phyloP scores from a whole-genome alignment of 2,797 vertebrate species.

The Parotocinclus haroldoi region DNA sequence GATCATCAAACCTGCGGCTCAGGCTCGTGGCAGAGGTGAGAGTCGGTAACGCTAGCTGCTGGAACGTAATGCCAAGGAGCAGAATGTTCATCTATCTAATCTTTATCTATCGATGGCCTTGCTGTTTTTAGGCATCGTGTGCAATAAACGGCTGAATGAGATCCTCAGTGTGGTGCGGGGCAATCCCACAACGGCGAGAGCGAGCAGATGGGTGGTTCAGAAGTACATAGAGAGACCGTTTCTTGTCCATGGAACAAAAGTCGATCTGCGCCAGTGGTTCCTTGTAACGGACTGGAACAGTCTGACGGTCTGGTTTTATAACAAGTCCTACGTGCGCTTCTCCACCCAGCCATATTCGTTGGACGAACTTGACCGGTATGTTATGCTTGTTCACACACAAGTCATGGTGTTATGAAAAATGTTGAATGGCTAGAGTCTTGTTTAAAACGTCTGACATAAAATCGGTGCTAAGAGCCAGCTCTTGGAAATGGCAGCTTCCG shows the following conservation, averaged over 20 bases:
- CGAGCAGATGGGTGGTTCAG: conserved; percentile 85
- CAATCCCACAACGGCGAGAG: conserved; percentile 51
- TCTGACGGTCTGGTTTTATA: conserved; percentile 87
- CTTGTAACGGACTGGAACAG: conserved; percentile 90
- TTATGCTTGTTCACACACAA: no score
- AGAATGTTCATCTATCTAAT: not conserved
- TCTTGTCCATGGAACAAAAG: conserved; percentile 83
- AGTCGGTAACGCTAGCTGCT: not conserved
- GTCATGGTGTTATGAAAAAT: no score
- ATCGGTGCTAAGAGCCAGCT: no score
- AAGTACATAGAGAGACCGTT: conserved; percentile 86
- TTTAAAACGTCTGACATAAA: no score
- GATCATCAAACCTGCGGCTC: conserved; percentile 87
- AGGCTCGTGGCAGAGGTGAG: conserved; percentile 83
- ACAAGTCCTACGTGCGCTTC: conserved; percentile 85
- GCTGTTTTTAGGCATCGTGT: conserved; percentile 76
- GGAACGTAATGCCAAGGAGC: not conserved
- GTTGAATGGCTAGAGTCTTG: no score
- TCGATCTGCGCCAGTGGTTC: conserved; percentile 91
- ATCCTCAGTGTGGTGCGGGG: conserved; percentile 70
- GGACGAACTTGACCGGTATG: conserved; percentile 78
- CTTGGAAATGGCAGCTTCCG: no score
- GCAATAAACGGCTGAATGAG: conserved; percentile 71
- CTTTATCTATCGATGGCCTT: not conserved
- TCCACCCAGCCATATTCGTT: conserved; percentile 83